A percentile compares a stretch with the other conserved stretches of the same genome.
These are phyloP conservation scores for Melanchra persicariae DNA, from an alignment of 2,888 invertebrate genomes.

Conservation along the genomic window DNA sequence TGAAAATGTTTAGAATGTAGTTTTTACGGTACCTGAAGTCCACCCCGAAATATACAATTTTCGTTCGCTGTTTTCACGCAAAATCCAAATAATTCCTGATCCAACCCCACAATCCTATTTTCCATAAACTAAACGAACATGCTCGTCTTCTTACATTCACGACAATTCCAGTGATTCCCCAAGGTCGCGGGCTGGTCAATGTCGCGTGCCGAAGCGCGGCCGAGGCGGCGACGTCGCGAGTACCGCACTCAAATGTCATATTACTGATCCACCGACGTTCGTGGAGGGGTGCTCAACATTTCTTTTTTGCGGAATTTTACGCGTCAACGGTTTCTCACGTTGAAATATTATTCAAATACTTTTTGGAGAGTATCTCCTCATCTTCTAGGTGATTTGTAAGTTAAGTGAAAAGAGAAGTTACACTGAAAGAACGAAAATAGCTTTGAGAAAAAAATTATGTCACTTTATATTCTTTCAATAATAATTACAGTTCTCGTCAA, in stretches of 20 bases:
- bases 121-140: neutral
- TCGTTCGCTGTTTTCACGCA: neutral
- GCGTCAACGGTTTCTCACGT: neutral
- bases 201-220: slow-evolving; percentile 71
- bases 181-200: slow-evolving; percentile 71
- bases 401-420: no score
- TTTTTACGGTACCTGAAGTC: no score
- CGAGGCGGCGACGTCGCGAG: slow-evolving; percentile 75
- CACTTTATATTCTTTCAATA: no score
- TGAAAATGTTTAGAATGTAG: no score
- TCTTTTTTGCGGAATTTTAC: slow-evolving; percentile 44
- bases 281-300: slow-evolving; percentile 77
- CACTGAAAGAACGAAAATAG: neutral
- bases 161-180: slow-evolving; percentile 52
- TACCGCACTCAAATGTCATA: slow-evolving; percentile 87
- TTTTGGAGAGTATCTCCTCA: neutral
- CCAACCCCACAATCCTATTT: neutral
- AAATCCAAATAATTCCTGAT: neutral
- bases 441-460: no score
- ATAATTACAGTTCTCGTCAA: no score
- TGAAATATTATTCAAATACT: neutral
- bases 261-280: slow-evolving; percentile 79
- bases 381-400: neutral
- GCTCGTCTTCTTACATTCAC: slow-evolving; percentile 36
- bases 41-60: no score